Conservation (phyloP, 2,797 vertebrate species). For the Microctenopoma stevenorrisi region DNA sequence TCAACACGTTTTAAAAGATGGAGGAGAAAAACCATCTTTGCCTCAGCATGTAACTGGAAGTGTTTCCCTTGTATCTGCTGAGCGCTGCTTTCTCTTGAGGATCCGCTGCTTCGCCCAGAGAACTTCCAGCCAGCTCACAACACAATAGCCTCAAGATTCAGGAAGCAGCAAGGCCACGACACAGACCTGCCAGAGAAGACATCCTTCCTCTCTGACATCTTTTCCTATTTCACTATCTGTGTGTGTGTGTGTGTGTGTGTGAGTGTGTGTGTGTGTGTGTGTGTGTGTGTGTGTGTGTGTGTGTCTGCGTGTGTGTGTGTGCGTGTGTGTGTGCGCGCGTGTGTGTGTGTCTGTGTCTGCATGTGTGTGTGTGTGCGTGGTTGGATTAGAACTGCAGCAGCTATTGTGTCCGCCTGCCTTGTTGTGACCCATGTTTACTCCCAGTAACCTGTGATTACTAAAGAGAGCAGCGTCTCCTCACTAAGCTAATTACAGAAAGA, state of each 20-base stretch:
- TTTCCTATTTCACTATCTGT: slow-evolving; percentile 38
- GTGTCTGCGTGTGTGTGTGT: not conserved
- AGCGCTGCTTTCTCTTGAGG: slow-evolving; percentile 41
- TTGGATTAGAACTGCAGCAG: slow-evolving; percentile 9
- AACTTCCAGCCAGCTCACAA: slow-evolving; percentile 56
- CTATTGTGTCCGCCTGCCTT: slow-evolving; percentile 15
- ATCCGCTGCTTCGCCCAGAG: slow-evolving; percentile 30
- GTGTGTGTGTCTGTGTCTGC: not conserved
- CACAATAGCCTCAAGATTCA: slow-evolving; percentile 73
- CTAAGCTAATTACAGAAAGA: slow-evolving; percentile 73
- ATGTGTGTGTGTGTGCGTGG: slow-evolving; percentile 3
- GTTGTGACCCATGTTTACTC: slow-evolving; percentile 41
- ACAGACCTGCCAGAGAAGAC: slow-evolving; percentile 65
- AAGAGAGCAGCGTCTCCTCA: slow-evolving; percentile 41
- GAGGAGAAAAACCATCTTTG: slow-evolving; percentile 2
- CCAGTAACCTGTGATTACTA: slow-evolving; percentile 20
- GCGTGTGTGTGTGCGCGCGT: not conserved
- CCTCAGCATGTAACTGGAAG: not conserved
- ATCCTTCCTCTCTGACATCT: slow-evolving; percentile 76
- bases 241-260: not conserved
- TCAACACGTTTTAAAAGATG: not conserved
- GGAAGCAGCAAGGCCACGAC: slow-evolving; percentile 75
- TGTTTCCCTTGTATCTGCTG: slow-evolving; percentile 47
- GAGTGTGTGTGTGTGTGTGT: not conserved
- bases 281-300: not conserved